These are phyloP conservation scores for Drosophila nigricruria DNA, from an alignment of 2,888 invertebrate genomes.

Conservation along the genomic window DNA sequence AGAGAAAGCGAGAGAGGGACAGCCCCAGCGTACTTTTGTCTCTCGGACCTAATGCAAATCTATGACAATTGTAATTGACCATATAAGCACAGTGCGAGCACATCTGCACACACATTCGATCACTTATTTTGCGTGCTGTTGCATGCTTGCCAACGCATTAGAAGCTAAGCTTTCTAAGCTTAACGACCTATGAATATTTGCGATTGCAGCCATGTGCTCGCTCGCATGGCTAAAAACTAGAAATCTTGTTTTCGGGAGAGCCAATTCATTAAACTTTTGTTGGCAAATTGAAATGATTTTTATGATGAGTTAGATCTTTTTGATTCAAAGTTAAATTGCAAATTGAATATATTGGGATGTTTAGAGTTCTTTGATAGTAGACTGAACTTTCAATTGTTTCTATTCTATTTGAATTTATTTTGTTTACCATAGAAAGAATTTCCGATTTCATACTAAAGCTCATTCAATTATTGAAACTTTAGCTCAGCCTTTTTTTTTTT, in stretches of 20 bases:
- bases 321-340: neutral
- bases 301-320: neutral
- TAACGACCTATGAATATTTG: constrained; percentile 11
- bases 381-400: neutral
- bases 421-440: neutral
- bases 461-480: neutral
- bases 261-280: neutral
- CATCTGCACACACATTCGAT: constrained; percentile 27
- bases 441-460: neutral
- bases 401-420: neutral
- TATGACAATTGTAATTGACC: constrained; percentile 39
- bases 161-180: constrained; percentile 22
- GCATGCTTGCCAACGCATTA: constrained; percentile 71
- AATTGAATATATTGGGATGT: neutral
- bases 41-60: constrained; percentile 36
- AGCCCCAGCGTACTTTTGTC: constrained; percentile 1
- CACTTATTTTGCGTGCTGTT: constrained; percentile 67
- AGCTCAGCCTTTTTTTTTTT: too few species aligned
- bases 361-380: neutral
- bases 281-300: neutral
- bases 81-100: constrained; percentile 26
- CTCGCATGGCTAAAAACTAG: neutral
- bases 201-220: neutral
- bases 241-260: neutral
- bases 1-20: too few species aligned